phyloP scores from a whole-genome alignment of 1,140 invertebrate species.

The Drosophila gunungcola region DNA sequence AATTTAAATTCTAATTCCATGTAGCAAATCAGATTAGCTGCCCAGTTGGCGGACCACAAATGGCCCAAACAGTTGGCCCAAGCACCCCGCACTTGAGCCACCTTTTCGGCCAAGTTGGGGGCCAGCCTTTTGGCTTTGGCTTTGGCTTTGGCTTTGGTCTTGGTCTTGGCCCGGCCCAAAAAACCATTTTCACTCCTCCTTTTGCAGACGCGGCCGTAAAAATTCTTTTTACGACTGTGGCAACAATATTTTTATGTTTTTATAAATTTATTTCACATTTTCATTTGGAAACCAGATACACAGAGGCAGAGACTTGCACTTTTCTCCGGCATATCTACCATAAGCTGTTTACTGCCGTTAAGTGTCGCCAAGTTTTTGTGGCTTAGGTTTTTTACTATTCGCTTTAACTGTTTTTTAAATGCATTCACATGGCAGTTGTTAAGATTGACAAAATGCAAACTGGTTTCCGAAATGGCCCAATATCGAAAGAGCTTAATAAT shows the following conservation, averaged over 20 bases:
- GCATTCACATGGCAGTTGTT: constrained; percentile 64
- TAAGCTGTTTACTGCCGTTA: constrained; percentile 63
- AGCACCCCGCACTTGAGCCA: constrained; percentile 16
- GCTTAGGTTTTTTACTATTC: constrained; percentile 37
- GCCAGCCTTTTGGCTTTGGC: constrained; percentile 10
- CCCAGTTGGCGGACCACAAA: constrained; percentile 39
- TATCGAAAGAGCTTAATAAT: constrained; percentile 48
- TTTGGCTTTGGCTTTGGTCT: constrained; percentile 6
- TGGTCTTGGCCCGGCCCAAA: constrained; percentile 17
- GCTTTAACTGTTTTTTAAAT: constrained; percentile 67
- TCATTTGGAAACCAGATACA: constrained; percentile 53
- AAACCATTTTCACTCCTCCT: constrained; percentile 24
- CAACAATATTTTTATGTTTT: constrained; percentile 58
- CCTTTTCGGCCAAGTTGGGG: constrained; percentile 5
- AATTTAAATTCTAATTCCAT: constrained; percentile 81
- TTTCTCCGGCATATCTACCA: constrained; percentile 27
- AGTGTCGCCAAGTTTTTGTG: constrained; percentile 74
- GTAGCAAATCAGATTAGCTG: constrained; percentile 78
- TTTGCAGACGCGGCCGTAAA: constrained; percentile 21
- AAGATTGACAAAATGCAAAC: constrained; percentile 62
- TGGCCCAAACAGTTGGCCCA: constrained; percentile 64
- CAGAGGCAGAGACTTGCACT: constrained; percentile 41
- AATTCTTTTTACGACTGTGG: constrained; percentile 48
- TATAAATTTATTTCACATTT: constrained; percentile 60
- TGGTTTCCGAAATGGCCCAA: constrained; percentile 54